phyloP scores from a whole-genome alignment of 2,888 invertebrate species.

The Orchestes rusci region DNA sequence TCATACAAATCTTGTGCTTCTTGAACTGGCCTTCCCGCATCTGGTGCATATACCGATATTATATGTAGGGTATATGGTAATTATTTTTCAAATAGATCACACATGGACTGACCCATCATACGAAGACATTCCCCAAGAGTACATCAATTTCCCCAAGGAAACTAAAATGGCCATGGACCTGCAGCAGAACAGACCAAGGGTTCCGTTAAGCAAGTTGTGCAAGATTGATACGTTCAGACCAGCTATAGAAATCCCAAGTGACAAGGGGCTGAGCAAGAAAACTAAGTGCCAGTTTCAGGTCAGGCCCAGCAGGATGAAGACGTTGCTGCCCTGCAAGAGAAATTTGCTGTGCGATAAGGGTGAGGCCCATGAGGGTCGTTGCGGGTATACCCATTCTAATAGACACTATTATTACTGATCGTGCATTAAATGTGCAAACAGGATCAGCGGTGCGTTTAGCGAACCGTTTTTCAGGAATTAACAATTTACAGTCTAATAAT shows the following conservation, averaged over 20 bases:
- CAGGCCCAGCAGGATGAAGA: background rate
- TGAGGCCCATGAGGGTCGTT: conserved; percentile 12
- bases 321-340: conserved; percentile 15
- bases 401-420: too few relatives aligned
- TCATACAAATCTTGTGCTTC: too few relatives aligned
- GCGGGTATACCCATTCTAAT: conserved; percentile 18
- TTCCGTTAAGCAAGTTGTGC: conserved; percentile 13
- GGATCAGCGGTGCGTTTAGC: too few relatives aligned
- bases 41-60: too few relatives aligned
- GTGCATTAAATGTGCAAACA: too few relatives aligned
- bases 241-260: background rate
- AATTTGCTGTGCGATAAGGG: conserved; percentile 21
- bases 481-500: conserved; percentile 20
- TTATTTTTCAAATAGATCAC: too few relatives aligned
- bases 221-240: conserved; percentile 9
- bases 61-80: too few relatives aligned
- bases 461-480: conserved; percentile 20
- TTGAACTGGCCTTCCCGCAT: too few relatives aligned
- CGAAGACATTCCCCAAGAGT: conserved; percentile 1
- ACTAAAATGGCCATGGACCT: conserved; percentile 15
- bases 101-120: conserved; percentile 12
- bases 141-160: conserved; percentile 15
- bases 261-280: background rate
- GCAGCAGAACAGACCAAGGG: conserved; percentile 2
- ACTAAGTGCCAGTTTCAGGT: background rate